Base-by-base conservation (phyloP, 37 sponge, comb jelly and placozoan genomes). In the Theonella swinhoei region DNA sequence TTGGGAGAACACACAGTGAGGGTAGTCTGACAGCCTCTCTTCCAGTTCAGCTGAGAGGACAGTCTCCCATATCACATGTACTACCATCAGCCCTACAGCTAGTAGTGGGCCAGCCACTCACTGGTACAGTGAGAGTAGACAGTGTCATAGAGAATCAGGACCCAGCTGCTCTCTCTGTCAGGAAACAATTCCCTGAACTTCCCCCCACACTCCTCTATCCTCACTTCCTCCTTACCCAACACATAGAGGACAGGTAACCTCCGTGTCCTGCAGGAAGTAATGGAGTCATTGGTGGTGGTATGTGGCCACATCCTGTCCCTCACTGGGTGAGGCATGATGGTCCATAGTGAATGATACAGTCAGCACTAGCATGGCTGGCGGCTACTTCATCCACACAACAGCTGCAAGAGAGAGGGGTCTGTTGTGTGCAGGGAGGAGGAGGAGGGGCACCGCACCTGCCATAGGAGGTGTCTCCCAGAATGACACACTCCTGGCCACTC, bases 331-430 rank as follows among this genome's bases (percentile, higher is more conserved):
- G 88, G 73, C 96, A 96, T n/a, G 93, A 84, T 3, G 90, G 85
- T 28, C 98, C 98, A 90, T 92, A 97, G 78, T 97, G 98, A 34
- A 97, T 95, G 73, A 97, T 89, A 61, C 91, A 73, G 54, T 97
- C 91, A 64, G 95, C 90, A 20, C 20, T 9, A 0, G 78, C 60
- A 38, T 97, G 96, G 40, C 92, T 85, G 26, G 98, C 93, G 7
- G 93, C 93, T 26, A 92, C 81, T 77, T 97, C 95, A 87, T 97
- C 98, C 42, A 97, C 93, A 97, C 98, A 97, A 74, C 95, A 95
- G 63, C 95, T 92, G 42, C 41, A 78, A 35, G 7, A 64, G 65
- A n/a, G 41, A 68, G 0, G 35, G n/a, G n/a, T n/a, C n/a, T n/a
- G n/a, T n/a, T n/a, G n/a, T n/a, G n/a, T n/a, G 22, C 24, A 14